These are phyloP conservation scores for Caiman crocodilus DNA, from an alignment of 2,797 vertebrate genomes.

Conservation along the genomic window DNA sequence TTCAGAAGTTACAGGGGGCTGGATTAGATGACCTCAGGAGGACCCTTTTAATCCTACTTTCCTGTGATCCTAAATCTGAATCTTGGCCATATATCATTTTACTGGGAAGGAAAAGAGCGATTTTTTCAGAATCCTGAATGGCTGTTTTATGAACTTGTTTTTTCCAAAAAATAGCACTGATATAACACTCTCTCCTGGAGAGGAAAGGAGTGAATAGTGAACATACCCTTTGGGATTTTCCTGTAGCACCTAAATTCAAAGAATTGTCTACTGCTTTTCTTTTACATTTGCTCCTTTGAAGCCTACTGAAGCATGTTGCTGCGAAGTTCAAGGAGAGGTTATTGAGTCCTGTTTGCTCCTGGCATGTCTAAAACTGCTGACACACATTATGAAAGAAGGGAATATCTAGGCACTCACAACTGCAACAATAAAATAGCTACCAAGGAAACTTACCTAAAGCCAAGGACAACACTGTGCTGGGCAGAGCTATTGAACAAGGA, in stretches of 20 bases:
- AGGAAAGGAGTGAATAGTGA: neutral
- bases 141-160: neutral
- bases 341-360: neutral
- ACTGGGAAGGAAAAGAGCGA: neutral
- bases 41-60: too few relatives aligned
- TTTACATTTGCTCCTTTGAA: neutral
- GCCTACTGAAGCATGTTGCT: neutral
- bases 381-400: neutral
- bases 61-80: neutral
- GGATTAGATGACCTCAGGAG: too few relatives aligned
- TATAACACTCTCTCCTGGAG: neutral
- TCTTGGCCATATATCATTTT: neutral
- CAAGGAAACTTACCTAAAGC: neutral
- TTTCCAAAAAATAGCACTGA: neutral
- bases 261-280: neutral
- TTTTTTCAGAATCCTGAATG: neutral
- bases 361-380: slow-evolving; percentile 14
- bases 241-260: neutral
- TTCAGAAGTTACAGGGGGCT: too few relatives aligned
- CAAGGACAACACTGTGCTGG: neutral
- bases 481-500: neutral
- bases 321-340: slow-evolving; percentile 34
- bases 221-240: neutral
- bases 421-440: neutral
- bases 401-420: neutral